Evolutionary conservation across 2,888 invertebrate species (phyloP).

Genomic region (Brachycybe producta): DNA sequence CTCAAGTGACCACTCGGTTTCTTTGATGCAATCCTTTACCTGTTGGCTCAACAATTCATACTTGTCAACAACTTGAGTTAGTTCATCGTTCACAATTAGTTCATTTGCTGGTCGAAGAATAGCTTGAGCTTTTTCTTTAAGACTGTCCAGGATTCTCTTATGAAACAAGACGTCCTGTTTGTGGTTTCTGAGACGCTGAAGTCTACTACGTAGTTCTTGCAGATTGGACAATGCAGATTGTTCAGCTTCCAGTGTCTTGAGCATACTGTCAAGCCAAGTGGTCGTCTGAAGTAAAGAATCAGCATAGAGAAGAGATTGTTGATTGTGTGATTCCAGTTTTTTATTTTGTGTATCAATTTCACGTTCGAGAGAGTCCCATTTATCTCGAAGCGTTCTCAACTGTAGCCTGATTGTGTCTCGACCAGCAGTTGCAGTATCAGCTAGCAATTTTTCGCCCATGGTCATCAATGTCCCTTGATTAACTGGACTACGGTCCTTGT

Average conservation of each 20-base stretch:
- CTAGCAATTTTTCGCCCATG: constrained; percentile 75
- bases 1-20: constrained; percentile 39
- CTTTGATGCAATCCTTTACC: constrained; percentile 6
- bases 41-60: constrained; percentile 49
- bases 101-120: constrained; percentile 22
- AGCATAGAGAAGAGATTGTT: constrained; percentile 72
- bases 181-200: constrained; percentile 70
- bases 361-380: constrained; percentile 78
- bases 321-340: constrained; percentile 63
- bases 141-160: constrained; percentile 76
- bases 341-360: constrained; percentile 72
- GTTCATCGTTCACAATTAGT: constrained; percentile 37
- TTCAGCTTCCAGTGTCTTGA: constrained; percentile 42
- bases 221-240: constrained; percentile 28
- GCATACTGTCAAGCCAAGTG: constrained; percentile 74
- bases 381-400: constrained; percentile 60
- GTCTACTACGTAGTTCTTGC: constrained; percentile 69
- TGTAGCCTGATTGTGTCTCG: constrained; percentile 79
- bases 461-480: constrained; percentile 58
- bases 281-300: constrained; percentile 69
- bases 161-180: constrained; percentile 82
- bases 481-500: constrained; percentile 70
- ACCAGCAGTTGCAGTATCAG: constrained; percentile 82
- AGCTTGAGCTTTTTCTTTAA: constrained; percentile 75
- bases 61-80: constrained; percentile 58